These are phyloP conservation scores for Oxyruncus cristatus DNA, from an alignment of 2,113 vertebrate genomes.

Conservation along the genomic window DNA sequence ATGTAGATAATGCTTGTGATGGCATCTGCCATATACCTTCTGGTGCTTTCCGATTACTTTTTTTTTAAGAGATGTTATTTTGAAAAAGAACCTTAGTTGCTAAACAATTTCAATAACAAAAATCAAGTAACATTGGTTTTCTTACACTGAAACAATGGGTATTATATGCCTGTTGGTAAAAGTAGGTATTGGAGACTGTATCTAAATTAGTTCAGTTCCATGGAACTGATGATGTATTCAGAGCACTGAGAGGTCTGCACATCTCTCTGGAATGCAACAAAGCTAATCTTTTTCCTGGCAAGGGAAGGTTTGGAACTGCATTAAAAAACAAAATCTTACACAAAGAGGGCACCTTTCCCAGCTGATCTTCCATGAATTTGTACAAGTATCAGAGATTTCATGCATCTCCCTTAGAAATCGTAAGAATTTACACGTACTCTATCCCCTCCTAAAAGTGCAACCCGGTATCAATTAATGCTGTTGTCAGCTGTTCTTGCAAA, in stretches of 20 bases:
- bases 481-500: background rate
- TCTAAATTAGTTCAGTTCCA: background rate
- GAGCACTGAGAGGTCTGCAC: background rate
- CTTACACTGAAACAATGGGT: background rate
- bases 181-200: background rate
- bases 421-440: background rate
- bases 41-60: background rate
- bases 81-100: background rate
- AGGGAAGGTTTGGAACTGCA: background rate
- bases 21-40: background rate
- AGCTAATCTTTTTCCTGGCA: background rate
- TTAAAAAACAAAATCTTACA: background rate
- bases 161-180: background rate
- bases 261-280: background rate
- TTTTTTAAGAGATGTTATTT: background rate
- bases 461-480: background rate
- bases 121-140: background rate
- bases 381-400: background rate
- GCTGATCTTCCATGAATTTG: background rate
- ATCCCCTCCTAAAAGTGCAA: background rate
- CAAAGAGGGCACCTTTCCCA: background rate
- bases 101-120: background rate
- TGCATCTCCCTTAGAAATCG: background rate
- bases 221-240: background rate
- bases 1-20: background rate